A percentile compares a stretch with the other conserved stretches of the same genome.
Evolutionary conservation across 2,113 vertebrate genomes (phyloP).

Genomic region (Protobothrops flavoviridis): DNA sequence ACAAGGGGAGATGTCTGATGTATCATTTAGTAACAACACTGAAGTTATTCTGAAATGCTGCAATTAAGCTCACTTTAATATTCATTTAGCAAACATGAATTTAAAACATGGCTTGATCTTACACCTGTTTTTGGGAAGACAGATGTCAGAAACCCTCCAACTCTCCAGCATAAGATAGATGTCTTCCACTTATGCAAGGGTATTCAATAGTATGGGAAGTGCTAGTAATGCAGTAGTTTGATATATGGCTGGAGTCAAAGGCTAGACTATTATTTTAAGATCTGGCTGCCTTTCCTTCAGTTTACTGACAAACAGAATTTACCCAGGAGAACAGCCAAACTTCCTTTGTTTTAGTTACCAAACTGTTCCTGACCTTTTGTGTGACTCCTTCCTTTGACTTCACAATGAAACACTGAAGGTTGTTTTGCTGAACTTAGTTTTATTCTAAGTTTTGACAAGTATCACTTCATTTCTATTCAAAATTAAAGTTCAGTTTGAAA

Average conservation of each 20-base stretch:
- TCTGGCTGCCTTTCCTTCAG: constrained; percentile 49
- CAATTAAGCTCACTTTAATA: constrained; percentile 28
- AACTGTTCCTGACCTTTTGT: constrained; percentile 21
- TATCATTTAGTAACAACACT: neutral
- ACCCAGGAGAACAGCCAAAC: constrained; percentile 51
- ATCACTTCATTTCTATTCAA: constrained; percentile 8
- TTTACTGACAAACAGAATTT: constrained; percentile 60
- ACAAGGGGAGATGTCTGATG: neutral
- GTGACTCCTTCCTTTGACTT: constrained; percentile 9
- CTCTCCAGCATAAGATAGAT: neutral
- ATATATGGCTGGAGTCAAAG: constrained; percentile 57
- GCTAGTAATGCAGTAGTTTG: constrained; percentile 20
- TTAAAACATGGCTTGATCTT: constrained; percentile 29
- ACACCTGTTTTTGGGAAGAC: constrained; percentile 24
- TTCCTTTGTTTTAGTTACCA: constrained; percentile 48
- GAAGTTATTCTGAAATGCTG: constrained; percentile 11
- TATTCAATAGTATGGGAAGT: constrained; percentile 36
- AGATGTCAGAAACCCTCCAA: constrained; percentile 21
- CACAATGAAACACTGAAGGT: neutral
- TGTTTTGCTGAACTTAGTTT: constrained; percentile 5
- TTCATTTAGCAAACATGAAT: constrained; percentile 18
- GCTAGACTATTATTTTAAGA: constrained; percentile 46
- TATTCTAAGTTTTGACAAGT: constrained; percentile 7
- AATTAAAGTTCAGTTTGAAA: neutral
- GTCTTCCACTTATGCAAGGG: constrained; percentile 20